Percentiles rank a stretch among this genome's conserved stretches.
These are phyloP conservation scores for Clunio marinus DNA, from an alignment of 2,888 invertebrate species.

Conservation along the genomic window DNA sequence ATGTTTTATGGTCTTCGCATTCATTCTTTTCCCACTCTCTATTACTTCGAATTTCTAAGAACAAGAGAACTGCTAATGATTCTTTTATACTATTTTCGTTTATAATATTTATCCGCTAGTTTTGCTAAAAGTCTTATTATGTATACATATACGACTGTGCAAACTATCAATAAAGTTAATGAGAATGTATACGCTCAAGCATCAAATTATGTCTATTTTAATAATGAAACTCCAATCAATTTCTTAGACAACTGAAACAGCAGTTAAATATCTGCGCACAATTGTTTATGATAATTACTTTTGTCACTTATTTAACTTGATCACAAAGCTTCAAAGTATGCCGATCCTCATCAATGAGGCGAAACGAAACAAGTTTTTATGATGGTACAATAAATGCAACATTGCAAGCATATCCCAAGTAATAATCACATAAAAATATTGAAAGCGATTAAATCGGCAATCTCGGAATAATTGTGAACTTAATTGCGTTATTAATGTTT, in stretches of 20 bases:
- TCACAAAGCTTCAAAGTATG: background rate
- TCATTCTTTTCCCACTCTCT: background rate
- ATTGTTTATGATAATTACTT: too few relatives aligned
- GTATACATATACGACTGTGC: too few relatives aligned
- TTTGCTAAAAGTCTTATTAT: too few relatives aligned
- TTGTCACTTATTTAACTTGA: background rate
- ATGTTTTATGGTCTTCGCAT: background rate
- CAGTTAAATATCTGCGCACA: too few relatives aligned
- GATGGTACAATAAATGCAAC: background rate
- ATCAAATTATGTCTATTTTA: background rate
- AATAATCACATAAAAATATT: background rate
- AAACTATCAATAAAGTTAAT: constrained; percentile 3
- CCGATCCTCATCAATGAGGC: background rate
- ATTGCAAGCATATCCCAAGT: constrained; percentile 6
- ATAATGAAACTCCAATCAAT: background rate
- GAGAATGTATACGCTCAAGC: background rate
- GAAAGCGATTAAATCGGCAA: background rate
- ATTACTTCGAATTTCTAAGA: background rate
- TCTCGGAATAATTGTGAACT: background rate
- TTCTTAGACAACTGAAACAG: too few relatives aligned
- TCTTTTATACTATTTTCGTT: too few relatives aligned
- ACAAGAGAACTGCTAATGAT: too few relatives aligned
- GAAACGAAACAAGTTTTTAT: background rate
- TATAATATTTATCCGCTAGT: too few relatives aligned
- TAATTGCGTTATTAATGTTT: background rate